Base-by-base conservation (phyloP, 2,797 vertebrate species). In the Jordanella pulchra region DNA sequence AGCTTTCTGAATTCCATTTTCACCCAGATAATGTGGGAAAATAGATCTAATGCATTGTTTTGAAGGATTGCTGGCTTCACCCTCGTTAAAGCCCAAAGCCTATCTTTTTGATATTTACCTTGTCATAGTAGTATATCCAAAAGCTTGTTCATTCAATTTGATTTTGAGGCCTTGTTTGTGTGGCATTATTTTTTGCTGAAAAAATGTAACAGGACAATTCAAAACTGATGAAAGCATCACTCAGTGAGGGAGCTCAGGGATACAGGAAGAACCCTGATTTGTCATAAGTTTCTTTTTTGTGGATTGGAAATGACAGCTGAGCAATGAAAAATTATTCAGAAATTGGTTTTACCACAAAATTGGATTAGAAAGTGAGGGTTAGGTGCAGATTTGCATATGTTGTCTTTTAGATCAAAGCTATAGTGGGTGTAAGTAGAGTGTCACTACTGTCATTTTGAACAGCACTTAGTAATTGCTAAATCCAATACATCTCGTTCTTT, bases 401-500 rank as follows among this genome's bases (percentile, higher is more conserved):
- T 84, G 84, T 80, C 53, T 55, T 30, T 17, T 28, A 76, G 71
- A 88, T 87, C 82, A 86, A 80, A 90, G 73, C 73, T 30, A 51
- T 54, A 72, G 66, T 72, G 83, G 78, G 66, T 74, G 79, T 74
- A 78, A 50, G 28, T 48, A 15, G 53, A 80, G 66, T 67, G 23
- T 85, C 80, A 69, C 84, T 79, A 72, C 80, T 88, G 85, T 86
- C 76, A 81, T 83, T 88, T 78, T 79, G 70, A 69, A 69, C 85
- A 80, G 51, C 63, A 79, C 73, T 81, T 84, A 73, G 84, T 88
- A 89, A 89, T 89, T 87, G 78, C 82, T 71, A 69, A 78, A 77
- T 87, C 88, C 86, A 86, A 92, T 91, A 85, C 80, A 85, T 89
- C 84, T 87, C 86, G 87, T 89, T 88, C 87, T 90, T 88, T 89